These are phyloP conservation scores for Sphaeridia pumilis DNA, from an alignment of 2,888 invertebrate genomes.

Conservation along the genomic window DNA sequence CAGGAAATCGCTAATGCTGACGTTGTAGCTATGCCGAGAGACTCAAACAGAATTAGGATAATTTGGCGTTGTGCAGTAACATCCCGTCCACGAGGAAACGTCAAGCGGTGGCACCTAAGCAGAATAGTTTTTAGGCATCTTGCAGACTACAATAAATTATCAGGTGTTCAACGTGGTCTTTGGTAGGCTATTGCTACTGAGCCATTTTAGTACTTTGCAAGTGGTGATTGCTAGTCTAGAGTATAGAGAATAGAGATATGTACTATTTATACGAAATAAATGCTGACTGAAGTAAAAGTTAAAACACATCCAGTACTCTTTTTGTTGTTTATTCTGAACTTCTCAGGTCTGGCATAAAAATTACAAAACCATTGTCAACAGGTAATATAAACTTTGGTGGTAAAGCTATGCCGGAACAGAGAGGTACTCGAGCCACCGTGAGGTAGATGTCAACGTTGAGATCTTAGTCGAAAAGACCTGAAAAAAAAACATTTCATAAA, in stretches of 20 bases:
- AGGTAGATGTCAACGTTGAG: background rate
- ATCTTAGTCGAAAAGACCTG: slow-evolving; percentile 63
- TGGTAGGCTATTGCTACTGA: slow-evolving; percentile 59
- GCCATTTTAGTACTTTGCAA: too few species aligned
- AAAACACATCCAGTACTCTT: too few species aligned
- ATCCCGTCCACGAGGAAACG: slow-evolving; percentile 69
- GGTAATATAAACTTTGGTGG: background rate
- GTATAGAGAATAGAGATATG: too few species aligned
- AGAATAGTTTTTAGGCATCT: slow-evolving; percentile 80
- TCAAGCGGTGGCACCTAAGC: slow-evolving; percentile 71
- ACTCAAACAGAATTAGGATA: slow-evolving; percentile 55
- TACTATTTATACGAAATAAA: too few species aligned
- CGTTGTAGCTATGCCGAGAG: slow-evolving; percentile 63
- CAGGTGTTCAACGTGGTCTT: slow-evolving; percentile 86
- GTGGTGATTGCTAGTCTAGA: too few species aligned
- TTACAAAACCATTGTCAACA: background rate
- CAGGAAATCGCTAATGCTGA: slow-evolving; percentile 66
- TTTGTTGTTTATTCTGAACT: slow-evolving; percentile 15
- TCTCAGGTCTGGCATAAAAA: slow-evolving; percentile 9
- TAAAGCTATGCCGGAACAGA: too few species aligned
- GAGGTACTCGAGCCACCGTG: too few species aligned
- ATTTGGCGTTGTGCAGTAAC: slow-evolving; percentile 76
- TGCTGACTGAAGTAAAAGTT: too few species aligned
- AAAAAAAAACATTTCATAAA: too few species aligned
- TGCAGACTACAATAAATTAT: slow-evolving; percentile 84